Conservation (phyloP, 2,888 invertebrate genomes). For the Pelosia muscerda region DNA sequence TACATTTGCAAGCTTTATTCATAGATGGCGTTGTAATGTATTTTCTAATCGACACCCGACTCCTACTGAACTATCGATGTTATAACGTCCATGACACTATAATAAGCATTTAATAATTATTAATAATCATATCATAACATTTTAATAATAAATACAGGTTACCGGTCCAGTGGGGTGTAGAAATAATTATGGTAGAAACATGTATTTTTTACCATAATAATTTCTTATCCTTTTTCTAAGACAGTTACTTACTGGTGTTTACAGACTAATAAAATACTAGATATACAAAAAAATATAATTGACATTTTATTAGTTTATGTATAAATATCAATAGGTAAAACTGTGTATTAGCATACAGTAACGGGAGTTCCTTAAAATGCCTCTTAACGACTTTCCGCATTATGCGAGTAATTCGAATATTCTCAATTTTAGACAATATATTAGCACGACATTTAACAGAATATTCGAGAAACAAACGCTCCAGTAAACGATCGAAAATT, state of each 20-base stretch:
- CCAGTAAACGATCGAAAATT: constrained; percentile 59
- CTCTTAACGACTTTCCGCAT: constrained; percentile 48
- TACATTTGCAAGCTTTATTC: background rate
- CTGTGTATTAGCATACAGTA: constrained; percentile 17
- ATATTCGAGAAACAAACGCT: constrained; percentile 17
- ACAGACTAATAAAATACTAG: background rate
- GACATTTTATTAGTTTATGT: background rate
- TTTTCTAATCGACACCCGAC: constrained; percentile 19
- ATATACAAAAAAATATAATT: too few relatives aligned
- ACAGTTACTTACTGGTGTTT: background rate
- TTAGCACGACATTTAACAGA: background rate
- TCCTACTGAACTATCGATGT: constrained; percentile 39
- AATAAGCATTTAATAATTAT: constrained; percentile 51
- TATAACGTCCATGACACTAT: constrained; percentile 63
- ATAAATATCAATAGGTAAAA: constrained; percentile 4
- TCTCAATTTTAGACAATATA: background rate
- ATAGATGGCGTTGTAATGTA: constrained; percentile 25
- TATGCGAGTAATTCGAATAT: background rate
- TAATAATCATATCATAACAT: constrained; percentile 42
- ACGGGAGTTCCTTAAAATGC: constrained; percentile 63
- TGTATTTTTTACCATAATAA: background rate
- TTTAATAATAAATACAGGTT: constrained; percentile 38
- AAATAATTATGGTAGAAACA: constrained; percentile 9
- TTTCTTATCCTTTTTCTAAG: constrained; percentile 9
- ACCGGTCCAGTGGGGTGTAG: constrained; percentile 14